Percentiles rank a stretch among this genome's conserved stretches.
Evolutionary conservation across 1,140 invertebrate genomes (phyloP).

Genomic region (Dendroctonus ponderosae): DNA sequence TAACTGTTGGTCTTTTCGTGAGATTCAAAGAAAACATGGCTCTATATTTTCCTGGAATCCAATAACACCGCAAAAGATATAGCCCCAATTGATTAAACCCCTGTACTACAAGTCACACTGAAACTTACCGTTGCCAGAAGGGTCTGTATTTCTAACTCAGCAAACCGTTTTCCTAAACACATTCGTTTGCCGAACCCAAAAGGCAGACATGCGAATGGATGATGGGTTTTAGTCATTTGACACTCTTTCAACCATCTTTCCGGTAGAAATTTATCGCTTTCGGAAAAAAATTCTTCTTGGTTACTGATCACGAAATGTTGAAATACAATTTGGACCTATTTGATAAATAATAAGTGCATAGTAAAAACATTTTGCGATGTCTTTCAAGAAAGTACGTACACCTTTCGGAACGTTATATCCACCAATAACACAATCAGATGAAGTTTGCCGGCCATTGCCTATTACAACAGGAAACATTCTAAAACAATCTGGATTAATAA

Average conservation of each 20-base stretch:
- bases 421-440: conserved; percentile 77
- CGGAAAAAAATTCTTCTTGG: conserved; percentile 73
- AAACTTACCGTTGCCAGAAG: conserved; percentile 63
- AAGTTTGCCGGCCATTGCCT: conserved; percentile 80
- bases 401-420: conserved; percentile 88
- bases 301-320: conserved; percentile 81
- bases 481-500: conserved; percentile 34
- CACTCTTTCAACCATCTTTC: conserved; percentile 71
- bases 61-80: too few species aligned
- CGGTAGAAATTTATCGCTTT: conserved; percentile 69
- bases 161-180: conserved; percentile 72
- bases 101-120: too few species aligned
- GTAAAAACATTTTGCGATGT: not conserved
- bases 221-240: conserved; percentile 43
- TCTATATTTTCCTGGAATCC: too few species aligned
- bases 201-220: conserved; percentile 68
- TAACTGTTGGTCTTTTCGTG: too few species aligned
- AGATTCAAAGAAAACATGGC: too few species aligned
- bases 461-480: conserved; percentile 86
- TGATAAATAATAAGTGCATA: conserved; percentile 27
- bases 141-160: conserved; percentile 71
- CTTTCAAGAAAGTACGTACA: conserved; percentile 55
- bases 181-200: conserved; percentile 74
- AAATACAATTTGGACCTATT: conserved; percentile 77
- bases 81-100: too few species aligned